Conservation (phyloP, 1,140 invertebrate species). For the Panonychus citri region DNA sequence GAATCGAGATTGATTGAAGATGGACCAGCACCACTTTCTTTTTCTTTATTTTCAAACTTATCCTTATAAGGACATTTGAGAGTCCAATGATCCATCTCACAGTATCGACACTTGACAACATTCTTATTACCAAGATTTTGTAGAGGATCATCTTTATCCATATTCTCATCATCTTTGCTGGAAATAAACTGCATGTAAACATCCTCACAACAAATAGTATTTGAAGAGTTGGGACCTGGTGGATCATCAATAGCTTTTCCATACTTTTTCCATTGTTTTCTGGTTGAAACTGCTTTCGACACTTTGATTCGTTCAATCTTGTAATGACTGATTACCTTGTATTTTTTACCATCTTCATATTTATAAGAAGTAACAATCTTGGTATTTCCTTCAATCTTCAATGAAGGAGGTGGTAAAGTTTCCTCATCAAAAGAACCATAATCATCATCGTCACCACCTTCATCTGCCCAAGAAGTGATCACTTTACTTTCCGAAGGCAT, state of each 20-base stretch:
- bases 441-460: slow-evolving; percentile 6
- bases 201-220: slow-evolving; percentile 84
- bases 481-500: not conserved
- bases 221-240: slow-evolving; percentile 82
- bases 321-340: slow-evolving; percentile 52
- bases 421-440: not conserved
- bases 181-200: slow-evolving; percentile 56
- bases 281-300: slow-evolving; percentile 65
- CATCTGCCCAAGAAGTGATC: slow-evolving; percentile 10
- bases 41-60: slow-evolving; percentile 25
- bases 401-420: slow-evolving; percentile 29
- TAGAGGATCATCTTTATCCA: slow-evolving; percentile 15
- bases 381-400: slow-evolving; percentile 57
- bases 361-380: slow-evolving; percentile 85
- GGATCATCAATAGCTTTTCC: slow-evolving; percentile 68
- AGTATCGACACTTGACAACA: slow-evolving; percentile 76
- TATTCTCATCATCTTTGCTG: slow-evolving; percentile 22
- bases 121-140: slow-evolving; percentile 56
- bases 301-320: slow-evolving; percentile 76
- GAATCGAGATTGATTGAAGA: too few relatives aligned
- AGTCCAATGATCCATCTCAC: slow-evolving; percentile 91
- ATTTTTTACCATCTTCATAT: slow-evolving; percentile 62
- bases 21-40: not conserved
- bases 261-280: slow-evolving; percentile 86
- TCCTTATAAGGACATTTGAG: slow-evolving; percentile 91